These are phyloP conservation scores for Napeogenes sylphis DNA, from an alignment of 2,888 invertebrate species.

Conservation along the genomic window DNA sequence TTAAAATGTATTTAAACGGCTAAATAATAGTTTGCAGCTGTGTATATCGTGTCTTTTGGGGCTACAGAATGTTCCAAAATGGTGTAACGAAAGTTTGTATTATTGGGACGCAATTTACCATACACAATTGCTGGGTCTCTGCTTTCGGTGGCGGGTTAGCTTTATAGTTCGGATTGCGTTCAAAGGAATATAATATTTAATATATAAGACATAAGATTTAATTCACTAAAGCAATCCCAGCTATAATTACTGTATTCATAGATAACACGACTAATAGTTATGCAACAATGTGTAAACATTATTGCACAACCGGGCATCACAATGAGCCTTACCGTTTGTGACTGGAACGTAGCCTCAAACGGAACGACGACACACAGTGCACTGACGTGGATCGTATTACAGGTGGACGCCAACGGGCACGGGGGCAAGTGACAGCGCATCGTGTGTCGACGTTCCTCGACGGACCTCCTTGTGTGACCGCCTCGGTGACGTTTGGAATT, in stretches of 20 bases:
- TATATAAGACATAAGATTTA: constrained; percentile 11
- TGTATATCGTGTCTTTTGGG: constrained; percentile 72
- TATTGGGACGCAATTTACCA: constrained; percentile 43
- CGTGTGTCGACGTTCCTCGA: constrained; percentile 76
- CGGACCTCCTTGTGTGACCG: constrained; percentile 55
- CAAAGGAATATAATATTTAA: neutral
- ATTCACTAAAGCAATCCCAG: constrained; percentile 36
- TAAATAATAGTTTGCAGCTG: constrained; percentile 71
- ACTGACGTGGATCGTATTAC: constrained; percentile 65
- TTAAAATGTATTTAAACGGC: constrained; percentile 58
- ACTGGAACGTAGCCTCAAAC: constrained; percentile 49
- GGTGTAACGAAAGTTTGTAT: constrained; percentile 31
- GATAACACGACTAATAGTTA: constrained; percentile 24
- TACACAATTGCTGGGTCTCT: constrained; percentile 57
- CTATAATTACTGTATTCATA: constrained; percentile 32
- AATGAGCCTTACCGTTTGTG: neutral
- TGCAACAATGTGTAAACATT: constrained; percentile 22
- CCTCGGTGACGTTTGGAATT: constrained; percentile 38
- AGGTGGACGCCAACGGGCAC: constrained; percentile 72
- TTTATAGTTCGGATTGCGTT: constrained; percentile 38
- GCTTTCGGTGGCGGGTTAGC: constrained; percentile 71
- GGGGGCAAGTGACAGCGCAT: constrained; percentile 64
- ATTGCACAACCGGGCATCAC: neutral
- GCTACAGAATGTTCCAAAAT: constrained; percentile 53
- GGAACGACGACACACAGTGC: constrained; percentile 75